These are phyloP conservation scores for Galago senegalensis DNA, from an alignment of 2,797 vertebrate species.

Conservation along the genomic window DNA sequence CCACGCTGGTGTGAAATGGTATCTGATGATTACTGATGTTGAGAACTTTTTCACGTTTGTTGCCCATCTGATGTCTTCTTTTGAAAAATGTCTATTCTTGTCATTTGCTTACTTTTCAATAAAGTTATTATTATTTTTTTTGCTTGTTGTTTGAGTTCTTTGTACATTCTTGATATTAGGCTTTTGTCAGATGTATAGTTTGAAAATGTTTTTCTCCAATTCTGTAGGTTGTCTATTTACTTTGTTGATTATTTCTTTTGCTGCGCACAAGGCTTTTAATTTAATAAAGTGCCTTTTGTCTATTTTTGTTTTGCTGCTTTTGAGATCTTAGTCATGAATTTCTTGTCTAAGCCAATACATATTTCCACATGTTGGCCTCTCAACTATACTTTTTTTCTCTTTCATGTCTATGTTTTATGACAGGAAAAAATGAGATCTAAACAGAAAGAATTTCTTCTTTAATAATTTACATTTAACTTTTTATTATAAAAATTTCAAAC, in stretches of 20 bases:
- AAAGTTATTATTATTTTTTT: neutral
- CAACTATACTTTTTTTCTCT: neutral
- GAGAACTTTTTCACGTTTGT: neutral
- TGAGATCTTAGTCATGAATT: neutral
- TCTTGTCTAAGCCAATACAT: neutral
- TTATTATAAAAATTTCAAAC: neutral
- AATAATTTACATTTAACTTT: constrained; percentile 5
- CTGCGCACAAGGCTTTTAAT: neutral
- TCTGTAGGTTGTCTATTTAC: neutral
- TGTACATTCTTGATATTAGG: neutral
- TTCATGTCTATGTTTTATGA: neutral
- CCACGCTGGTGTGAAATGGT: neutral
- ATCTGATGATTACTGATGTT: neutral
- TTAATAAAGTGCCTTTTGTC: neutral
- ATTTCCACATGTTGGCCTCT: neutral
- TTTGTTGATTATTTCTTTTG: neutral
- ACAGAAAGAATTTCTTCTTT: neutral
- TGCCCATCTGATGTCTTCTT: neutral
- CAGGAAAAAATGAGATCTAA: neutral
- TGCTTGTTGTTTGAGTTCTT: neutral
- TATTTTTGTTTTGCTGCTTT: neutral
- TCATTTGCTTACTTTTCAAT: neutral
- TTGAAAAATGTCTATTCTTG: neutral
- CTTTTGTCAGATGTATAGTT: neutral
- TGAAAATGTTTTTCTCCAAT: neutral